These are phyloP conservation scores for Poecilia wingei DNA, from an alignment of 2,797 vertebrate genomes.

Conservation along the genomic window DNA sequence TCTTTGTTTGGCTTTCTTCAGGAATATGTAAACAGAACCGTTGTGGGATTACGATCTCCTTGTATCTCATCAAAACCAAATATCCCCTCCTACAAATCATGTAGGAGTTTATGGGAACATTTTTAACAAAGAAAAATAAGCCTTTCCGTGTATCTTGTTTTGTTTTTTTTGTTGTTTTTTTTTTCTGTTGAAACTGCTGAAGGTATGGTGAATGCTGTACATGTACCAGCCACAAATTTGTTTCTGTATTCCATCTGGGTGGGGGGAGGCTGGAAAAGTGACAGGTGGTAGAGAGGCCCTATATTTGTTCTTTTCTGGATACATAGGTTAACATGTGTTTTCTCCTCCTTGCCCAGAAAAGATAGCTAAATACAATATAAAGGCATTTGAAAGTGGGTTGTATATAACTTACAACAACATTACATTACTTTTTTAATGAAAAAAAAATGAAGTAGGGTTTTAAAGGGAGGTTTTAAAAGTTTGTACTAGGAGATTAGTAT, in stretches of 20 bases:
- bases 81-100: conserved; percentile 10
- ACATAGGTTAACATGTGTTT: not conserved
- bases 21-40: conserved; percentile 47
- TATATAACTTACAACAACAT: not conserved
- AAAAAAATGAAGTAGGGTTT: not conserved
- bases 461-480: conserved; percentile 8
- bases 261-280: not conserved
- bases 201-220: not conserved
- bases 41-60: conserved; percentile 26
- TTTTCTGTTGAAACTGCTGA: not conserved
- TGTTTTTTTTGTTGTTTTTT: too few relatives aligned
- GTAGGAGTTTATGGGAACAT: conserved; percentile 10
- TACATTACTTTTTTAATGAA: not conserved
- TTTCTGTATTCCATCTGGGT: not conserved
- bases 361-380: not conserved
- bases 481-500: conserved; percentile 35
- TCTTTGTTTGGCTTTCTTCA: conserved; percentile 22
- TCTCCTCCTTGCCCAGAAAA: not conserved
- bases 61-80: conserved; percentile 16
- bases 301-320: not conserved
- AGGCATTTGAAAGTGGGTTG: not conserved
- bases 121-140: conserved; percentile 5
- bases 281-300: not conserved
- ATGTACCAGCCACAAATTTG: not conserved
- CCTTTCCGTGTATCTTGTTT: not conserved